Percentiles rank a stretch among this genome's conserved stretches.
Evolutionary conservation across 2,888 invertebrate species (phyloP).

Genomic region (Thecophora atra): DNA sequence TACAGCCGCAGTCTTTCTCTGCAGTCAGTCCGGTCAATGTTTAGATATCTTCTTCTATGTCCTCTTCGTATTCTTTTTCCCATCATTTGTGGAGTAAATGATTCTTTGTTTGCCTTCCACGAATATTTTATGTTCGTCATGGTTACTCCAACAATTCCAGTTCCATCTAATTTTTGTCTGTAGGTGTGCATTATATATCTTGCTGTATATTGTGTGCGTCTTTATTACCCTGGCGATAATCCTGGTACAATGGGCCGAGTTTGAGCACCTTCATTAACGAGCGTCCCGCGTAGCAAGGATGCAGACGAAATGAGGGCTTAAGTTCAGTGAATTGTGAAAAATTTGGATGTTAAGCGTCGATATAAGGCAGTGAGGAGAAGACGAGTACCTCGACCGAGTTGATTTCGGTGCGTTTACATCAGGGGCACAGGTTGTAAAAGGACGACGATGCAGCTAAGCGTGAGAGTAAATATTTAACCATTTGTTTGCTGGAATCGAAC

Average conservation of each 20-base stretch:
- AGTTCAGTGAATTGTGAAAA: constrained; percentile 24
- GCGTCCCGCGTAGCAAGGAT: neutral
- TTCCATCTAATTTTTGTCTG: neutral
- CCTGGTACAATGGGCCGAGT: constrained; percentile 22
- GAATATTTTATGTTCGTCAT: neutral
- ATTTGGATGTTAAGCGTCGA: constrained; percentile 10
- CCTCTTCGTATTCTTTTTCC: neutral
- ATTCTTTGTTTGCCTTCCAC: neutral
- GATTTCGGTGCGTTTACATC: neutral
- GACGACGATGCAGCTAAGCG: neutral
- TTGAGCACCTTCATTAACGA: constrained; percentile 10
- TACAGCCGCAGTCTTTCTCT: constrained; percentile 5
- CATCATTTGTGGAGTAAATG: too few species aligned
- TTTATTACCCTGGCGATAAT: constrained; percentile 31
- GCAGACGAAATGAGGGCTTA: constrained; percentile 9
- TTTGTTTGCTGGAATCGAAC: constrained; percentile 7
- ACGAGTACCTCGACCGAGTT: neutral
- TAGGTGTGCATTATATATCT: neutral
- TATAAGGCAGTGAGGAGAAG: neutral
- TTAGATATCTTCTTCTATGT: neutral
- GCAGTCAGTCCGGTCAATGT: neutral
- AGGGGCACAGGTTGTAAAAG: neutral
- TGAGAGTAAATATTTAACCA: constrained; percentile 24
- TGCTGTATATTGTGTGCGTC: neutral
- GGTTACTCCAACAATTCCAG: constrained; percentile 11